Base-by-base conservation (phyloP, 1,140 invertebrate genomes). In the Drosophila orena region DNA sequence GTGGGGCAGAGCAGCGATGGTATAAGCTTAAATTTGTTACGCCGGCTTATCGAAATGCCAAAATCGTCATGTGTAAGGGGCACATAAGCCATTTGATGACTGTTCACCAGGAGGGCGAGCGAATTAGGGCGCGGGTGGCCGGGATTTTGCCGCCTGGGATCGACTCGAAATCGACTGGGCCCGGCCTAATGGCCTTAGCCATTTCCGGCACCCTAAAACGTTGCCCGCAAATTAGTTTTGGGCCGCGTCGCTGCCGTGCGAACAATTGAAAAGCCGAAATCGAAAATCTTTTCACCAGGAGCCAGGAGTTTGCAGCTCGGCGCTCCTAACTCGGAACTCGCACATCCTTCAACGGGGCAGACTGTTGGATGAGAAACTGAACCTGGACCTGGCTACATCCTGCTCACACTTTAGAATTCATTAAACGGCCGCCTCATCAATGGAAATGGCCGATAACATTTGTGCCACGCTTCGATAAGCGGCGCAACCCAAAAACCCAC, bases 391-490 rank as follows among this genome's bases (percentile, higher is more conserved):
- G 44, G 24, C 64, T 38, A 44, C 61, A 72, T 43, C 59, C 54
- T 77, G 68, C 68, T 70, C 68, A 71, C 79, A 79, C 85, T 88
- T 88, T 88, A 79, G 84, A 84, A 89, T 89, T 89, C 84, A 89
- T 89, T 89, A 89, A 89, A 89, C 84, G 84, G 85, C 61, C 77
- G 69, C 70, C 85, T 89, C 84, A 78, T 89, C 89, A 89, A 89
- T 89, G 84, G 84, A 89, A 89, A 89, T 90, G 84, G 85, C 84
- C 85, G 84, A 89, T 89, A 89, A 89, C 84, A 83, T 77, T 89
- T 80, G 80, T 77, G 84, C 84, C 68, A 90, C 73, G 84, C 79
- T 89, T 89, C 84, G 84, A 84, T 88, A 88, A 83, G 84, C 84
- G 81, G 30, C 64, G 64, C 75, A 66, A 77, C 49, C 59, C 59